phyloP scores from a whole-genome alignment of 2,113 vertebrate species.

The Clarias batrachus region DNA sequence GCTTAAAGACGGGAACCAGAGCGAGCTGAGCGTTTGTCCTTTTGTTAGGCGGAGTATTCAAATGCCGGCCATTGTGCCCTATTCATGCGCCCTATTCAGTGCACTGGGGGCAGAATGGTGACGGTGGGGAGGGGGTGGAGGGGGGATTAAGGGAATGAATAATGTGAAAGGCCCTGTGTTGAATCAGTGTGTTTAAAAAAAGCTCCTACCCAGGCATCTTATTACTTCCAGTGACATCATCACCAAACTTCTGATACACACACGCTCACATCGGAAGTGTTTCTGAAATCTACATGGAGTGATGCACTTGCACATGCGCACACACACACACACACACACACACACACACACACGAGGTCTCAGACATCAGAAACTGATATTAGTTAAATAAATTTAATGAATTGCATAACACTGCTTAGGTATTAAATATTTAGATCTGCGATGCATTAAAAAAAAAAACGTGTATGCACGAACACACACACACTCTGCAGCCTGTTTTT shows the following conservation, averaged over 20 bases:
- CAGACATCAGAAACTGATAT: not conserved
- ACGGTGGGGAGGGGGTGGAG: constrained; percentile 59
- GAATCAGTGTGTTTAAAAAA: constrained; percentile 63
- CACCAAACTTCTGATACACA: constrained; percentile 8
- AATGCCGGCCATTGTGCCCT: constrained; percentile 78
- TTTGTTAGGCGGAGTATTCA: constrained; percentile 75
- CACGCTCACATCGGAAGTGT: not conserved
- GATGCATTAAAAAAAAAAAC: not conserved
- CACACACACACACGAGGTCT: not conserved
- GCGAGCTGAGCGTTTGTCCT: constrained; percentile 64
- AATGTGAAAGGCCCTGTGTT: constrained; percentile 68
- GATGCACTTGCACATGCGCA: too few species aligned
- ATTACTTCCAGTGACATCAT: constrained; percentile 29
- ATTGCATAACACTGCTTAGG: not conserved
- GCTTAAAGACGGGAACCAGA: constrained; percentile 60
- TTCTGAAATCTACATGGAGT: not conserved
- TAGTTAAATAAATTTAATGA: not conserved
- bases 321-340: too few species aligned
- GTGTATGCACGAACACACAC: not conserved
- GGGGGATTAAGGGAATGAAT: constrained; percentile 69
- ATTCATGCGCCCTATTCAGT: constrained; percentile 70
- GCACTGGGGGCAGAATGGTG: constrained; percentile 60
- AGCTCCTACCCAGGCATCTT: constrained; percentile 24
- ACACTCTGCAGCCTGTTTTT: constrained; percentile 36
- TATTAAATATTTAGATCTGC: not conserved